Conservation (phyloP, 2,113 vertebrate species). For the Motacilla alba region DNA sequence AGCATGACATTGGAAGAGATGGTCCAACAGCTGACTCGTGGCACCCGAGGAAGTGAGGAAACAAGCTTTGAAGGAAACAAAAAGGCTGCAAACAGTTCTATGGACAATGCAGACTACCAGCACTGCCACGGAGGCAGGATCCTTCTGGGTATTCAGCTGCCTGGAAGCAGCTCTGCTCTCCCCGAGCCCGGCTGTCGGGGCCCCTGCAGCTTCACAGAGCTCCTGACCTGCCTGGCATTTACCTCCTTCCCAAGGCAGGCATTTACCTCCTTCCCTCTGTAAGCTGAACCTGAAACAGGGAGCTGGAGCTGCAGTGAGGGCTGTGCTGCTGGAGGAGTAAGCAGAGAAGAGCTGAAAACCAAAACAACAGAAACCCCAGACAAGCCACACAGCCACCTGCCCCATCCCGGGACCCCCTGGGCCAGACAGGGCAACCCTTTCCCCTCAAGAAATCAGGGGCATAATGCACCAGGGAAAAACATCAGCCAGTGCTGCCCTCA, state of each 20-base stretch:
- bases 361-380: background rate
- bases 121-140: background rate
- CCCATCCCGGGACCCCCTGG: rapidly evolving
- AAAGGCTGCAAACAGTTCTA: background rate
- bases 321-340: background rate
- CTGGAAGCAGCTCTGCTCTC: rapidly evolving
- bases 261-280: background rate
- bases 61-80: background rate
- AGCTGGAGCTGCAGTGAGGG: background rate
- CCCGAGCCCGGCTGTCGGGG: background rate
- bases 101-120: background rate
- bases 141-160: background rate
- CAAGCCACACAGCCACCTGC: background rate
- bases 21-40: background rate
- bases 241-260: background rate
- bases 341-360: background rate
- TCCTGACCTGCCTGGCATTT: background rate
- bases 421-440: background rate
- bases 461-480: background rate
- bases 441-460: background rate
- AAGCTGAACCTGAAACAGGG: rapidly evolving
- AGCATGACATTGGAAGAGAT: background rate
- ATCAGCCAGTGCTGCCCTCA: background rate
- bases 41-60: background rate
- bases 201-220: background rate